phyloP scores from a whole-genome alignment of 2,888 invertebrate genomes.

The Terebella lapidaria region DNA sequence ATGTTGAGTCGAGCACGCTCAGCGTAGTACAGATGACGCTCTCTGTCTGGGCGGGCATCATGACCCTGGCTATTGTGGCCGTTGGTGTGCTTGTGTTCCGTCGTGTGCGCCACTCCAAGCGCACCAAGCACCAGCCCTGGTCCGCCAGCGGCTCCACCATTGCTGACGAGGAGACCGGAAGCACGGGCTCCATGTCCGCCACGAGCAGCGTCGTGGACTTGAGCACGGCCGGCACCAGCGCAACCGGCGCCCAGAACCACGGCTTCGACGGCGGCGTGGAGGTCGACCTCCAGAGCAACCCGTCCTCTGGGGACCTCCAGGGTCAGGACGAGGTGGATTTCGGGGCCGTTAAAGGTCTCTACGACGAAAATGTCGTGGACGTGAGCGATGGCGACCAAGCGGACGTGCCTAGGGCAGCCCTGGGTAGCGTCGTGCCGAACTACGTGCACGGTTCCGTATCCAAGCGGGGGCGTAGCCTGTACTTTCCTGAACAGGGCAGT shows the following conservation, averaged over 20 bases:
- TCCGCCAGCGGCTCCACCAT: neutral
- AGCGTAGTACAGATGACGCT: too few species aligned
- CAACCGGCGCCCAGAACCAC: neutral
- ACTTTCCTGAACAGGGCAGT: neutral
- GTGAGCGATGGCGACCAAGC: neutral
- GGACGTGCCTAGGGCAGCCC: neutral
- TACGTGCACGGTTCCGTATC: neutral
- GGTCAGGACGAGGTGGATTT: neutral
- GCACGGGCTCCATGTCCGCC: neutral
- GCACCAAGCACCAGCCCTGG: too few species aligned
- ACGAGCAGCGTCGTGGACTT: constrained; percentile 2
- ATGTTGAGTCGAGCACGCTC: too few species aligned
- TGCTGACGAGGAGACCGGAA: constrained; percentile 5
- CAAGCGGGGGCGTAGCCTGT: neutral
- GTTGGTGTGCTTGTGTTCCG: constrained; percentile 1
- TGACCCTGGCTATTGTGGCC: constrained; percentile 8
- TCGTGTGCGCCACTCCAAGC: neutral
- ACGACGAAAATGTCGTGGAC: neutral
- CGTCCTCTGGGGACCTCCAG: neutral
- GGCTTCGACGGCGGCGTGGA: neutral
- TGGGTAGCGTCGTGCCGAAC: neutral
- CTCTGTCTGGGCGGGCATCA: constrained; percentile 8
- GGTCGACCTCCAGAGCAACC: too few species aligned
- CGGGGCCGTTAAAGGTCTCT: neutral
- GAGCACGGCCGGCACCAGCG: neutral